A percentile compares a stretch with the other conserved stretches of the same genome.
phyloP scores from a whole-genome alignment of 2,888 invertebrate genomes.

The Petrolisthes cinctipes region DNA sequence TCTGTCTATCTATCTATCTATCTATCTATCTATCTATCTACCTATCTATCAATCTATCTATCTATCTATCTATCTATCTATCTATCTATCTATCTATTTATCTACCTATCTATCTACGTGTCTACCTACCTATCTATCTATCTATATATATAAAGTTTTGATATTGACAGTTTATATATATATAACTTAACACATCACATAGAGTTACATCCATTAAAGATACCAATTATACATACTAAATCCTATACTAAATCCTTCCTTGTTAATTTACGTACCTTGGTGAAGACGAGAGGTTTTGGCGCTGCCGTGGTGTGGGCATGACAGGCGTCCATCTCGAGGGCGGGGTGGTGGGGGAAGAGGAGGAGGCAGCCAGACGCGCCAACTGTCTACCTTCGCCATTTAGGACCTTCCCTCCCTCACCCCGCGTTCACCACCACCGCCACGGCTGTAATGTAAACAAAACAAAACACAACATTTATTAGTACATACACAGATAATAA shows the following conservation, averaged over 20 bases:
- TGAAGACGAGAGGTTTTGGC: slow-evolving; percentile 56
- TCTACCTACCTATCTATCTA: background rate
- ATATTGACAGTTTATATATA: too few relatives aligned
- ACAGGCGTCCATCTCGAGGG: slow-evolving; percentile 46
- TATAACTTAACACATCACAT: too few relatives aligned
- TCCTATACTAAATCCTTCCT: background rate
- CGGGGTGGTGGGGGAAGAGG: slow-evolving; percentile 47
- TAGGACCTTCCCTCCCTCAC: slow-evolving; percentile 53
- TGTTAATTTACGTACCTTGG: slow-evolving; percentile 37
- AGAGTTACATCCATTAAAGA: background rate
- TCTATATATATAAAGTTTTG: too few relatives aligned
- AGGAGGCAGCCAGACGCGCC: slow-evolving; percentile 35
- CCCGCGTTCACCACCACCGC: slow-evolving; percentile 51
- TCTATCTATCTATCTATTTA: background rate
- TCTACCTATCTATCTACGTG: background rate
- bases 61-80: slow-evolving; percentile 8
- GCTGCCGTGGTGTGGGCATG: slow-evolving; percentile 41
- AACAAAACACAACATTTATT: background rate
- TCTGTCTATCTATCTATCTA: background rate
- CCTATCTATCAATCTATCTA: background rate
- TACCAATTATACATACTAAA: background rate
- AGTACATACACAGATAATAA: background rate
- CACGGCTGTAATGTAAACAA: slow-evolving; percentile 37
- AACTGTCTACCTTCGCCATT: slow-evolving; percentile 45
- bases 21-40: slow-evolving; percentile 8